phyloP scores from a whole-genome alignment of 92 coral and sea anemone species.

The Galaxea fascicularis region DNA sequence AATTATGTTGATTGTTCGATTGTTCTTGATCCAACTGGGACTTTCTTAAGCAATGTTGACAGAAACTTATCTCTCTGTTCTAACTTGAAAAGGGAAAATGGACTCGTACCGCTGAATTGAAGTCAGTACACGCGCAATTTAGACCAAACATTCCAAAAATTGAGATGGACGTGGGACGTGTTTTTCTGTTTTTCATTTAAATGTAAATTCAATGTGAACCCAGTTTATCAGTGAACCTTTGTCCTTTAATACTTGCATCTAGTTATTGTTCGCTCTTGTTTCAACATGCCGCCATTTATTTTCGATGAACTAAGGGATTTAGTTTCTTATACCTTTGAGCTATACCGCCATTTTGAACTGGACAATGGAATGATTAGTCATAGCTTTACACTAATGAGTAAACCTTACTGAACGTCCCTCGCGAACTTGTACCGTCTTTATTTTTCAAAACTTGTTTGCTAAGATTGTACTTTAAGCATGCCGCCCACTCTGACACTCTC shows the following conservation, averaged over 20 bases:
- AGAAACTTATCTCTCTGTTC: not conserved
- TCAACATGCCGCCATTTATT: slow-evolving; percentile 31
- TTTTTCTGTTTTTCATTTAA: not conserved
- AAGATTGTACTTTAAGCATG: not conserved
- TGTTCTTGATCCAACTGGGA: not conserved
- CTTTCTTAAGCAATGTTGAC: slow-evolving; percentile 3
- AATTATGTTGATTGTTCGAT: not conserved
- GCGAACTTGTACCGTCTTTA: not conserved
- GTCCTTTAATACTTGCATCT: not conserved
- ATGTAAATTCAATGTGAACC: slow-evolving; percentile 6
- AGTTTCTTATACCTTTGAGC: slow-evolving; percentile 7
- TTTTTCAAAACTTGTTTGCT: not conserved
- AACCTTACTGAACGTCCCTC: not conserved
- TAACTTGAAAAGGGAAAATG: not conserved
- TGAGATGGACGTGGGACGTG: not conserved
- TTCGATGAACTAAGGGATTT: not conserved
- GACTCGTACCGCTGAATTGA: too few relatives aligned
- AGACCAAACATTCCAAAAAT: not conserved
- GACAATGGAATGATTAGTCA: slow-evolving; percentile 1
- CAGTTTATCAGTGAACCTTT: not conserved
- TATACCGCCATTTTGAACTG: slow-evolving; percentile 13
- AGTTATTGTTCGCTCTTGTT: slow-evolving; percentile 12
- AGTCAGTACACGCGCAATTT: not conserved
- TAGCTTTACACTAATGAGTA: not conserved
- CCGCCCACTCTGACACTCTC: not conserved